Evolutionary conservation across 2,888 invertebrate species (phyloP).

Genomic region (Teleogryllus oceanicus): DNA sequence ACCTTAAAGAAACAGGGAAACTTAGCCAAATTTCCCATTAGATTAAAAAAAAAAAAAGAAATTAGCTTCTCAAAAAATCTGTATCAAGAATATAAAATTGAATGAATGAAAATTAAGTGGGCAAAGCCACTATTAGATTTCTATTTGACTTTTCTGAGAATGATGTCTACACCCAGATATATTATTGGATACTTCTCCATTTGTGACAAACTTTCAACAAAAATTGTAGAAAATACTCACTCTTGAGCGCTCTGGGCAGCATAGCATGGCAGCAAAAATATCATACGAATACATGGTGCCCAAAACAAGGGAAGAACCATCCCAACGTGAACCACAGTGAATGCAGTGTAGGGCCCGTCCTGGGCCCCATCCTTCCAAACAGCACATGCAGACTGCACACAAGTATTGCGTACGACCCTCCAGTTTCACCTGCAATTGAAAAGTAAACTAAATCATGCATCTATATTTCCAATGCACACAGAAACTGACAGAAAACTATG

Average conservation of each 20-base stretch:
- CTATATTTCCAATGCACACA: no score
- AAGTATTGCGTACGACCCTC: slow-evolving; percentile 87
- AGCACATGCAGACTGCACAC: slow-evolving; percentile 92
- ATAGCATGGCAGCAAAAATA: slow-evolving; percentile 95
- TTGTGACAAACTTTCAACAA: not conserved
- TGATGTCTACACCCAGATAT: no score
- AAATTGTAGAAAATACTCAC: slow-evolving; percentile 52
- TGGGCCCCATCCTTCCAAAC: slow-evolving; percentile 78
- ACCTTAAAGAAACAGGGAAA: no score
- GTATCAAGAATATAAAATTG: no score
- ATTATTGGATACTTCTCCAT: not conserved
- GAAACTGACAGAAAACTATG: no score
- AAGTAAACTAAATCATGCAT: not conserved
- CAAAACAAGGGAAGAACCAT: slow-evolving; percentile 87
- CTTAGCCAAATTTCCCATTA: no score
- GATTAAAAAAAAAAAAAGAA: no score
- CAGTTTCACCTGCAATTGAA: slow-evolving; percentile 71
- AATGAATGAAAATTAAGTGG: no score
- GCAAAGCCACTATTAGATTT: no score
- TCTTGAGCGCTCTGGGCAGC: slow-evolving; percentile 89
- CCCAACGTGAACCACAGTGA: slow-evolving; percentile 83
- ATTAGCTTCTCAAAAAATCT: no score
- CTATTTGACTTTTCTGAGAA: no score
- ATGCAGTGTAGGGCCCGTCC: slow-evolving; percentile 76
- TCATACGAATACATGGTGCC: slow-evolving; percentile 99